A percentile compares a stretch with the other conserved stretches of the same genome.
phyloP scores from a whole-genome alignment of 2,113 vertebrate species.

The Suricata suricatta region DNA sequence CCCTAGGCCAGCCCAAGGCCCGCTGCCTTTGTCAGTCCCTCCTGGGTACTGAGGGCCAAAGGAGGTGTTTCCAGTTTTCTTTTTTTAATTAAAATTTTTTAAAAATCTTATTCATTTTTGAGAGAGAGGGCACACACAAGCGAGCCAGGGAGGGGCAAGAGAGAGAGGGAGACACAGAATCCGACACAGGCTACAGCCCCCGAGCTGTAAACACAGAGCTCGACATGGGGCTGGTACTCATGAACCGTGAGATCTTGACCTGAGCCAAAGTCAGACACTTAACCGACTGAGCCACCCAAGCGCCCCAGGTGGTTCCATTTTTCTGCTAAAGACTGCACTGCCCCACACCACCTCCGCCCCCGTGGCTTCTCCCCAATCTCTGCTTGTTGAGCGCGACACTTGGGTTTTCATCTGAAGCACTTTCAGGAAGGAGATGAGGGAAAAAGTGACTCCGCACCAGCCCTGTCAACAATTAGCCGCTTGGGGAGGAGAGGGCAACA shows the following conservation, averaged over 20 bases:
- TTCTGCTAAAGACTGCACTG: background rate
- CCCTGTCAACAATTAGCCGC: conserved; percentile 31
- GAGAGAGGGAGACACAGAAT: no score
- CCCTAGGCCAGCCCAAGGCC: background rate
- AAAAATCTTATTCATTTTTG: no score
- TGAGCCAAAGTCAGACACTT: no score
- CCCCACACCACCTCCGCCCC: accelerated
- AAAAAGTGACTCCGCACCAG: background rate
- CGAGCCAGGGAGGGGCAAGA: no score
- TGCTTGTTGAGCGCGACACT: background rate
- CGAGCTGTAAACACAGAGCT: no score
- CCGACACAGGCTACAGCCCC: no score
- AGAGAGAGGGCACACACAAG: no score
- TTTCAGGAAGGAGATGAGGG: conserved; percentile 48
- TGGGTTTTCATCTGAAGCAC: background rate
- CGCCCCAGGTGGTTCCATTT: conserved; percentile 18
- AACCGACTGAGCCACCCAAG: no score
- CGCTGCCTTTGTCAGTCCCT: conserved; percentile 61
- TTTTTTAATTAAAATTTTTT: background rate
- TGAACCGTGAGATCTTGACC: no score
- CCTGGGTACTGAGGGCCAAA: conserved; percentile 42
- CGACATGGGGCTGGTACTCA: no score
- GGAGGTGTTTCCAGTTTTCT: conserved; percentile 47
- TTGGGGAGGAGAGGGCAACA: conserved; percentile 22
- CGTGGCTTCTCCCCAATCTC: background rate